Base-by-base conservation (phyloP, 2,888 invertebrate species). In the Julus scandinavius region DNA sequence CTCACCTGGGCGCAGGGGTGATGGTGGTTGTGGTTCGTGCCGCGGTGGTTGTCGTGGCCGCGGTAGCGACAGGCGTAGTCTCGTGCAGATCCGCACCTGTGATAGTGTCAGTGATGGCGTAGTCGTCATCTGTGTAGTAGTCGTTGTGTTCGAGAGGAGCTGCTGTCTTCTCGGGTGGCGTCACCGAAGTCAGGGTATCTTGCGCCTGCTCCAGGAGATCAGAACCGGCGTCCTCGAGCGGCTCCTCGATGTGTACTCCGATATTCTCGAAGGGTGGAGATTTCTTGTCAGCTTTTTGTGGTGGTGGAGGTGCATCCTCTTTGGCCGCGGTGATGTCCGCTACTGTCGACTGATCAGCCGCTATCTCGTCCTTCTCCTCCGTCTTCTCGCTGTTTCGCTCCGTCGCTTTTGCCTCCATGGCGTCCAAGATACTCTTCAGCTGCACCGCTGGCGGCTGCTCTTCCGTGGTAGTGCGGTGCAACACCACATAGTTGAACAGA, bases 191-290 rank as follows among this genome's bases (percentile, higher is more conserved):
- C 11, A 11, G 15, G 11, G 38, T 40, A 38, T 11, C 20, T 54
- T 87, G 50, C 40, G 88, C 84, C 17, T 38, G 20, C 54, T 40
- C 88, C 41, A 49, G 49, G 7, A 45, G 50, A n/a, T 54, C n/a
- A 2, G 45, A 49, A 38, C 72, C 86, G 2, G 63, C 86, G 20
- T 85, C 80, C 7, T 45, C 83, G 17, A 72, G 29, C 29, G 72
- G 72, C 72, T 72, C 72, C 72, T 85, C 85, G n/a, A 85, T 85
- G 85, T 15, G 41, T 4, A 85, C 72, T 11, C 88, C 88, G 50
- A 88, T 88, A 50, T 88, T 83, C 38, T 88, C 87, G 41, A 88
- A 88, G 0, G 87, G 88, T 38, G 49, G 72, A 11, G 54, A n/a
- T 15, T 20, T 38, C 45, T 54, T 41, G 11, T 38, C 38, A 41